These are phyloP conservation scores for Nesometra sesokonis DNA, from an alignment of 35 echinoderm and acorn worm genomes.

Conservation along the genomic window DNA sequence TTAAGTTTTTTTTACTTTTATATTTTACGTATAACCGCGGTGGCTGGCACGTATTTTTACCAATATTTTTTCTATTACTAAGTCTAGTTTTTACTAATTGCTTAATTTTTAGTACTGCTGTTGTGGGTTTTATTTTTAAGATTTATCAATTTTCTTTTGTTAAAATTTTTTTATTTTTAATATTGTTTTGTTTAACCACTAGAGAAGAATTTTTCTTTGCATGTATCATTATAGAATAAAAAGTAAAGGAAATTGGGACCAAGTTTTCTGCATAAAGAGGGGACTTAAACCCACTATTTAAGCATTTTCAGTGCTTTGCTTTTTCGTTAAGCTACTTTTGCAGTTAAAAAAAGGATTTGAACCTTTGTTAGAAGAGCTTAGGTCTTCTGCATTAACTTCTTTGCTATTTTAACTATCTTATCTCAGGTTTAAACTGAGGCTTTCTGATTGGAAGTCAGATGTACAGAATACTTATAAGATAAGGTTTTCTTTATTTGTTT, in stretches of 20 bases:
- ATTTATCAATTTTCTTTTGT: neutral
- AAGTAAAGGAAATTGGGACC: neutral
- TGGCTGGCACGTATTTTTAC: neutral
- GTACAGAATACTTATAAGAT: neutral
- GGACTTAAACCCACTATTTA: constrained; percentile 42
- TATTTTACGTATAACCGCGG: neutral
- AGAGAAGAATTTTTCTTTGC: neutral
- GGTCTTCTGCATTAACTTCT: neutral
- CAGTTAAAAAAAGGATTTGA: constrained; percentile 1
- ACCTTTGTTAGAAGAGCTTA: neutral
- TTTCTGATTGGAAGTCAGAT: neutral
- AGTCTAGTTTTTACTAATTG: neutral
- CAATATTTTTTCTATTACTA: neutral
- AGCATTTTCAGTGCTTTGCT: constrained; percentile 83
- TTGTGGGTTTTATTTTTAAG: neutral
- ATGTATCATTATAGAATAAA: neutral
- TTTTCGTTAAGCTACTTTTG: constrained; percentile 53
- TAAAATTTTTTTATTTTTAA: neutral
- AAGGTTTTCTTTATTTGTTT: neutral
- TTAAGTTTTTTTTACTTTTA: neutral
- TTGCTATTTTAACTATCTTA: neutral
- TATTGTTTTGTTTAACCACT: neutral
- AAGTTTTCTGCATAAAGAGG: constrained; percentile 51
- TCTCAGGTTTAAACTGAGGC: neutral
- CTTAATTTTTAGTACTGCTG: neutral